phyloP scores from a whole-genome alignment of 2,797 vertebrate species.

The Buphagus erythrorhynchus region DNA sequence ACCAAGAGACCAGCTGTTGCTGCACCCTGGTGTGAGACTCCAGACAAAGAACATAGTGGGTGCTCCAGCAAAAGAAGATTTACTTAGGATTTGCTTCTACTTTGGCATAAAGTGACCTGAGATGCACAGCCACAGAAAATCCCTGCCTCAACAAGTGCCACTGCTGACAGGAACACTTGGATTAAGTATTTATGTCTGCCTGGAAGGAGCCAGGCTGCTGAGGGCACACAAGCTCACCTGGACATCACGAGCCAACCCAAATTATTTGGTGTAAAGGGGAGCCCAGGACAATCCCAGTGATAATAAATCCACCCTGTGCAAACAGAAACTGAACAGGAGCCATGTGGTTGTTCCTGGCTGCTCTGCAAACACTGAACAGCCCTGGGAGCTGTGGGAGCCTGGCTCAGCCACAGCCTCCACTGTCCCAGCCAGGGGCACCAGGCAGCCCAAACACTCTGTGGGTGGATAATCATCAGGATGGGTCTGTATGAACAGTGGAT shows the following conservation, averaged over 20 bases:
- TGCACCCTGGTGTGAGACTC: neutral
- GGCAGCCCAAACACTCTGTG: neutral
- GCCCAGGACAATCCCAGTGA: accelerated
- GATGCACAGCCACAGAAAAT: neutral
- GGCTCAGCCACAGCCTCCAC: neutral
- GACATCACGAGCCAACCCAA: neutral
- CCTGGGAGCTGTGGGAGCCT: neutral
- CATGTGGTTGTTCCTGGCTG: neutral
- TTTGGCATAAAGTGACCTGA: neutral
- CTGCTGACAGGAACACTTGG: neutral
- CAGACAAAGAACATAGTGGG: accelerated
- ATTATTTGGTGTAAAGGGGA: neutral
- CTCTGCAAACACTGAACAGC: neutral
- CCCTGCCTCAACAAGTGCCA: neutral
- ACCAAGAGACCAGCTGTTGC: neutral
- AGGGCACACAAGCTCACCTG: neutral
- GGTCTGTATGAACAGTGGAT: neutral
- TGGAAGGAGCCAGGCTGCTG: neutral
- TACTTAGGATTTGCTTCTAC: neutral
- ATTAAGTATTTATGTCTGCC: neutral
- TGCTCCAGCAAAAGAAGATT: neutral
- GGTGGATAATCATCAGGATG: neutral
- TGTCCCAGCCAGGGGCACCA: neutral
- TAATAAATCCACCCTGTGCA: neutral
- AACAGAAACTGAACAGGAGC: neutral